Percentiles rank a stretch among this genome's conserved stretches.
Evolutionary conservation across 2,113 vertebrate genomes (phyloP).

Genomic region (Eleginops maclovinus): DNA sequence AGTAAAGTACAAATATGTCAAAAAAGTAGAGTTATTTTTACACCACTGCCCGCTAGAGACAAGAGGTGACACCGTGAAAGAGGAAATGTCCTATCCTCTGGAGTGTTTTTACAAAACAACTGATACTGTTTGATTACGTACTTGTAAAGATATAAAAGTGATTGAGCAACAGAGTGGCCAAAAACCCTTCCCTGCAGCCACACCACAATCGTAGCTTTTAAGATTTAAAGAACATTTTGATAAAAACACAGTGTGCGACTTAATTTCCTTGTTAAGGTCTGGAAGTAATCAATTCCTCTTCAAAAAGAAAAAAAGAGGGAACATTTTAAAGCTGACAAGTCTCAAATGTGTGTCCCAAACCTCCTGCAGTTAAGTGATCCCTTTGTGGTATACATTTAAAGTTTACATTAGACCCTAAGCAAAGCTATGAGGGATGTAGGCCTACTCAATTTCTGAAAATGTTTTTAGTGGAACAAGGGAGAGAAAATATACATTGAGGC

Average conservation of each 20-base stretch:
- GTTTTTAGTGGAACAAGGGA: slow-evolving; percentile 7
- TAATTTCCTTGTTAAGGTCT: slow-evolving; percentile 54
- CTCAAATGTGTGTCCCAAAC: slow-evolving; percentile 48
- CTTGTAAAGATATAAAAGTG: slow-evolving; percentile 6
- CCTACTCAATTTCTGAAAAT: slow-evolving; percentile 8
- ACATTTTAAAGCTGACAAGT: slow-evolving; percentile 52
- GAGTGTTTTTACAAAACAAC: slow-evolving; percentile 4
- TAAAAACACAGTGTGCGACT: slow-evolving; percentile 10
- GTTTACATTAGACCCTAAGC: slow-evolving; percentile 27
- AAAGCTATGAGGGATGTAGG: neutral
- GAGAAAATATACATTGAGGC: slow-evolving; percentile 6
- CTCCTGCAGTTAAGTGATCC: slow-evolving; percentile 48
- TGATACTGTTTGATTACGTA: neutral
- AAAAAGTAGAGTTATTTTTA: no score
- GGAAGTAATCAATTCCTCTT: slow-evolving; percentile 75
- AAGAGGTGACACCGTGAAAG: neutral
- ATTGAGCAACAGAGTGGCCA: accelerated
- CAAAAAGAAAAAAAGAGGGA: slow-evolving; percentile 20
- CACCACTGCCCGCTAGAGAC: no score
- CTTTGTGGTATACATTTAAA: slow-evolving; percentile 31
- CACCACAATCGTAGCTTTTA: neutral
- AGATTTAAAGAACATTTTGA: slow-evolving; percentile 42
- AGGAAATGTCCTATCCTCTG: neutral
- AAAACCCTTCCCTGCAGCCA: neutral
- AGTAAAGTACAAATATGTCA: no score